Conservation (phyloP, 2,888 invertebrate species). For the Brachypalpus laphriformis region DNA sequence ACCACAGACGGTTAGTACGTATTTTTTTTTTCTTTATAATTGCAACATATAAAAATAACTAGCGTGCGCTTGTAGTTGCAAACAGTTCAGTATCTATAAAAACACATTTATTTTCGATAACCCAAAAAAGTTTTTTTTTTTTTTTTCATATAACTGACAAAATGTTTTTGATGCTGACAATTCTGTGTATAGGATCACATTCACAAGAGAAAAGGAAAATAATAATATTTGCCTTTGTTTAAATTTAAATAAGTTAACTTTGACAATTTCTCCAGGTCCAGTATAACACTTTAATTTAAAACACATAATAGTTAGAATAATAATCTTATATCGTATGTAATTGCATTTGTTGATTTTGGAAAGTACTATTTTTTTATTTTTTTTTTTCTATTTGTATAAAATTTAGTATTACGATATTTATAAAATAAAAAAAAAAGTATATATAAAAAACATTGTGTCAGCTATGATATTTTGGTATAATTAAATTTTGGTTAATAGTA, state of each 20-base stretch:
- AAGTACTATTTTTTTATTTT: slow-evolving; percentile 33
- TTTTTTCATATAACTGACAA: slow-evolving; percentile 82
- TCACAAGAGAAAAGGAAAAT: slow-evolving; percentile 42
- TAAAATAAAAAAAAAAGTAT: slow-evolving; percentile 75
- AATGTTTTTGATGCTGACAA: slow-evolving; percentile 83
- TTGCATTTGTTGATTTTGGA: slow-evolving; percentile 70
- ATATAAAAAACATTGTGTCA: slow-evolving; percentile 83
- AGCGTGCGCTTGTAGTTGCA: slow-evolving; percentile 71
- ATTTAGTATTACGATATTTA: slow-evolving; percentile 75
- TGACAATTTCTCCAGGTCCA: slow-evolving; percentile 41
- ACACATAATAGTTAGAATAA: slow-evolving; percentile 28
- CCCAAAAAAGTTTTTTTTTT: slow-evolving; percentile 25
- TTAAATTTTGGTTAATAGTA: slow-evolving; percentile 69
- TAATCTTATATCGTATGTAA: slow-evolving; percentile 61
- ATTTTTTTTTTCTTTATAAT: slow-evolving; percentile 63
- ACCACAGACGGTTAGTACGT: slow-evolving; percentile 67
- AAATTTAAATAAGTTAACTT: too few relatives aligned
- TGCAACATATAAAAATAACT: slow-evolving; percentile 74
- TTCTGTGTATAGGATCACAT: slow-evolving; percentile 53
- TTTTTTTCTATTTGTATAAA: slow-evolving; percentile 70
- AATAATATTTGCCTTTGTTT: not conserved
- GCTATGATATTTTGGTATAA: slow-evolving; percentile 81
- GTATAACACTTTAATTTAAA: slow-evolving; percentile 27
- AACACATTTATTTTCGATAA: slow-evolving; percentile 40
- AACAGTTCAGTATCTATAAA: slow-evolving; percentile 55